Base-by-base conservation (phyloP, 2,113 vertebrate species). In the Coturnix japonica region DNA sequence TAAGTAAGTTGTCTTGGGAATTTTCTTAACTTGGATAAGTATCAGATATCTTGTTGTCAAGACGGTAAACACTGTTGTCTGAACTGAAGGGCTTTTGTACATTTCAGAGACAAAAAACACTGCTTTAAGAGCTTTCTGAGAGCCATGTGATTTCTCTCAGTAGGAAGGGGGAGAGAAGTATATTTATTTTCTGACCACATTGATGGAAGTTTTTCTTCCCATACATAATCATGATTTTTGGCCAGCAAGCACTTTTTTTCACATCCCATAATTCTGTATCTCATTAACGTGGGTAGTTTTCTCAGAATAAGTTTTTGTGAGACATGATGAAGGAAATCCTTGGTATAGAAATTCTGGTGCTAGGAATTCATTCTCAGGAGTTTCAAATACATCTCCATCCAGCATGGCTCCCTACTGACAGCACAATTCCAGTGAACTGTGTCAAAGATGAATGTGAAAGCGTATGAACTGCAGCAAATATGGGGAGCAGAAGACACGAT, bases 401-500 rank as follows among this genome's bases (percentile, higher is more conserved):
- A 57, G 23, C 9, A 16, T 20, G 33, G 69, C 69, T 85, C 75
- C 70, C 74, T 89, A 4, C 75, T 78, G 78, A 65, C 73, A 91
- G 79, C 81, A 59, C 43, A 30, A 18, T 81, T 91, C 47, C 86
- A 5, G 4, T 63, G 78, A 61, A 39, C 74, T 41, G 33, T 90
- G 91, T 83, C 70, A 70, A 63, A 69, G 87, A 85, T 16, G 46
- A 59, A 69, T 87, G 78, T 33, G 92, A 41, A 85, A 60, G 75
- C 76, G 67, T 41, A 75, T 5, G 23, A 66, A 56, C 67, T 72
- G 56, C 69, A 65, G 54, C 10, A 39, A 51, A 54, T 28, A 16
- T 6, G 91, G 80, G 87, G 19, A 85, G 75, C 86, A 89, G 90
- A 47, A 93, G 53, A 76, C 53, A 60, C n/a, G 43, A 69, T 54